phyloP scores from a whole-genome alignment of 2,113 vertebrate species.

The Calidris pugnax region DNA sequence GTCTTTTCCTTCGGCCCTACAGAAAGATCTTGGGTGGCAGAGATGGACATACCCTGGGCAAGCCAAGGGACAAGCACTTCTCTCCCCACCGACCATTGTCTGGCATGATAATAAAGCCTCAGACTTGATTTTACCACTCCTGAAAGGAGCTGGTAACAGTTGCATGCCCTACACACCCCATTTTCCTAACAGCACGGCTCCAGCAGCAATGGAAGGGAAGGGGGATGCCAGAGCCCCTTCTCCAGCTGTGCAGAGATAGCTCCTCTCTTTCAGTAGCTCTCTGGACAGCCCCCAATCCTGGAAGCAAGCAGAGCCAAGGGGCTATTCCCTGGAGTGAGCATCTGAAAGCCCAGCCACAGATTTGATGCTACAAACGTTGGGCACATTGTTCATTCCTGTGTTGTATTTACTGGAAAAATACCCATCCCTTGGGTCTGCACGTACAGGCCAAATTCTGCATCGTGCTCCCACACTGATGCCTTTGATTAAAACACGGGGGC shows the following conservation, averaged over 20 bases:
- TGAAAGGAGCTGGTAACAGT: neutral
- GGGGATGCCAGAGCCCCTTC: neutral
- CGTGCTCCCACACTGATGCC: fast-evolving
- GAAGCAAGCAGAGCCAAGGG: neutral
- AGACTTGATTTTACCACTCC: neutral
- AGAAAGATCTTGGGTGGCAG: neutral
- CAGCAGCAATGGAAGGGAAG: neutral
- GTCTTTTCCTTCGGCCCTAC: too few relatives aligned
- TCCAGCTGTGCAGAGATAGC: neutral
- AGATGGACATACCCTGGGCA: neutral
- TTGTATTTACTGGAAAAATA: neutral
- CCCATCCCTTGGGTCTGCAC: neutral
- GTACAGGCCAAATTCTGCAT: neutral
- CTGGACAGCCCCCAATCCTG: neutral
- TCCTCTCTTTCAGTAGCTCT: neutral
- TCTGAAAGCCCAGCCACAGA: neutral
- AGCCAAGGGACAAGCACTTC: neutral
- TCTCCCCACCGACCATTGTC: neutral
- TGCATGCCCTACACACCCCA: neutral
- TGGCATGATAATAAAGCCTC: neutral
- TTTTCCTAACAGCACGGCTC: neutral
- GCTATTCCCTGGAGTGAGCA: fast-evolving
- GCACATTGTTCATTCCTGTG: neutral
- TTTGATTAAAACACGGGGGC: neutral
- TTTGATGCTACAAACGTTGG: neutral